phyloP scores from a whole-genome alignment of 1,140 invertebrate genomes.

The Leptinotarsa texana region DNA sequence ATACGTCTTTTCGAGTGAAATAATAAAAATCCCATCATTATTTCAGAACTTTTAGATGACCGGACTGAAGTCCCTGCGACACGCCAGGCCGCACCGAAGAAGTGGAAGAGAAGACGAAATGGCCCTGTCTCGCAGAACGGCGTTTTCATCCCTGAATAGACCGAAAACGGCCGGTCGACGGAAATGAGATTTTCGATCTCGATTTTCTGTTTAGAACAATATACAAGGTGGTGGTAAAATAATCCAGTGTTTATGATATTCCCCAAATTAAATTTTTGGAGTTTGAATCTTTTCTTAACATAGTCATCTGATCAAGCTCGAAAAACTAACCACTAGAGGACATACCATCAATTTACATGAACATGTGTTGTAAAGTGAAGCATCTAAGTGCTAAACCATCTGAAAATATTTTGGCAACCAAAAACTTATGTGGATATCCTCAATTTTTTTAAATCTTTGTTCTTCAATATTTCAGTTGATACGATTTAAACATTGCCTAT shows the following conservation, averaged over 20 bases:
- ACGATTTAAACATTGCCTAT: too few species aligned
- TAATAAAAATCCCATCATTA: conserved; percentile 6
- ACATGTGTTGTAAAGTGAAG: too few species aligned
- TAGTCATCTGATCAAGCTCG: too few species aligned
- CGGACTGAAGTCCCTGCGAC: background rate
- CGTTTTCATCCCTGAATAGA: conserved; percentile 25
- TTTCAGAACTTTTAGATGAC: conserved; percentile 1
- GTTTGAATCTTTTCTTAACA: too few species aligned
- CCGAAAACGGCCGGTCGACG: conserved; percentile 19
- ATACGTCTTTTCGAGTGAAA: background rate
- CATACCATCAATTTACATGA: too few species aligned
- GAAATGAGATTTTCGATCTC: conserved; percentile 25
- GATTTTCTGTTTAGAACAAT: background rate
- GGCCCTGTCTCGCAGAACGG: conserved; percentile 1
- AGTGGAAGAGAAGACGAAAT: background rate
- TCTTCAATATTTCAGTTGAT: too few species aligned
- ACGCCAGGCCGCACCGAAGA: background rate
- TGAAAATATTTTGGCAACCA: too few species aligned
- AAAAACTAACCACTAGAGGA: too few species aligned
- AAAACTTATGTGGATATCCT: too few species aligned
- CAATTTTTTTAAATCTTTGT: too few species aligned
- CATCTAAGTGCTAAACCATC: too few species aligned
- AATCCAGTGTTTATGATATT: background rate
- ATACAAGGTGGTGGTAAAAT: background rate
- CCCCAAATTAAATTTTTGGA: too few species aligned